Evolutionary conservation across 2,797 vertebrate genomes (phyloP), one percentile per base, ranked within the genome.

Genomic region (Acipenser ruthenus): DNA sequence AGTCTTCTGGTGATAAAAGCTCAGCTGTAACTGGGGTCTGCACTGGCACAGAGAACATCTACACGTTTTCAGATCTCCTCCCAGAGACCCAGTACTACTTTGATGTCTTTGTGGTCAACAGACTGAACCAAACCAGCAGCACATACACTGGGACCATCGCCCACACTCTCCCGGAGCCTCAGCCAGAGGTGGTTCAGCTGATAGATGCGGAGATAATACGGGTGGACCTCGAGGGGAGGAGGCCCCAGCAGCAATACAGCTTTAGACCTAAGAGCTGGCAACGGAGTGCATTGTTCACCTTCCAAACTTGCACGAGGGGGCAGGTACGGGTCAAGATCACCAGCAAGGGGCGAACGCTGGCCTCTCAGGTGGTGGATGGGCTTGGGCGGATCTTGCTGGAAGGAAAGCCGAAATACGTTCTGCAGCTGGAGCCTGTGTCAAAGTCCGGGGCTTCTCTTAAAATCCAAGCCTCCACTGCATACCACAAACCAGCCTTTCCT

Each of bases 11-110:
- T 23, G 77, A 80, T n/a, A 75, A 76, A 23, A 61, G 74, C 7
- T 65, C 77, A 1, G 86, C 88, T 23, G 84, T 90, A 51, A 87
- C 77, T 67, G 94, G 93, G 72, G 80, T 77, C 15, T 96, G 94
- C 63, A 71, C 85, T 68, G 93, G 91, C 9, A 83, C 85, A 6
- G 93, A 86, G 76, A 95, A 84, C 10, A 88, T 88, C 0, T 94
- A 93, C 80, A 93, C 90, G 0, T 80, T 95, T 65, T 87, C 91
- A 0, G 90, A 81, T 11, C 87, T 96, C 68, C 84, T 86, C 56
- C 90, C 93, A 1, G 88, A 85, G 74, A 92, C 87, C 0, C 86
- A 86, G 65, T 95, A 95, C 72, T 94, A 93, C 78, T 93, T 96
- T 53, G 93, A 95, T 0, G 82, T 96, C n/a, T 95, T 94, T 50